Evolutionary conservation across 2,888 invertebrate genomes (phyloP), one percentile per base, ranked within the genome.

Genomic region (Cryptophagus acutangulus): DNA sequence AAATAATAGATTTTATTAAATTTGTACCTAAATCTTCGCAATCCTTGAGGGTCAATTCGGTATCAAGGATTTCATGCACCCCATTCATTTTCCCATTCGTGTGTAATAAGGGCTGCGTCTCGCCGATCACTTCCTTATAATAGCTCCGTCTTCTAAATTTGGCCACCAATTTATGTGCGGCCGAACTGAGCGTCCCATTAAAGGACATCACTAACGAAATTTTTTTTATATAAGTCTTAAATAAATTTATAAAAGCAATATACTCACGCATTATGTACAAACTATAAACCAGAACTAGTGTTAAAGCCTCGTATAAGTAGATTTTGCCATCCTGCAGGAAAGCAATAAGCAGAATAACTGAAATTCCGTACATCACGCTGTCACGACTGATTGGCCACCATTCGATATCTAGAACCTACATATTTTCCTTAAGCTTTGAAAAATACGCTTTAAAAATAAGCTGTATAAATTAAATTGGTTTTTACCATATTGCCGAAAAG

Each of bases 351-450:
- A 81, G 73, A 16, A 82, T 66, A 16, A 88, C 84, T 1, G 86
- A 78, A 20, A 84, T 63, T 1, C 79, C 79, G 59, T 87, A 87
- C 71, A 83, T 82, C 45, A 81, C 56, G 57, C 82, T 79, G 65
- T 88, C 87, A 39, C 88, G 73, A 5, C 81, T 81, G 36, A 88
- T 75, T 1, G 87, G 81, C 83, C 83, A 87, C 84, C 84, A 83
- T 65, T 85, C 82, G 54, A 85, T 66, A 34, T 79, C 74, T 48
- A 84, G 70, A 15, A 76, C 74, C 84, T 84, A 60, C 5, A 26
- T 26, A 12, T 26, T 26, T 12, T 26, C 3, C 3, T 12, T 6
- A 26, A 12, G 26, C 26, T 26, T 20, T 9, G 20, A 26, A 12
- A n/a, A 26, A 6, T 26, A 4, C n/a, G 10, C 10, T 26, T n/a